A percentile compares a stretch with the other conserved stretches of the same genome.
Conservation (phyloP, 2,113 vertebrate species). For the Hyperopisus bebe region DNA sequence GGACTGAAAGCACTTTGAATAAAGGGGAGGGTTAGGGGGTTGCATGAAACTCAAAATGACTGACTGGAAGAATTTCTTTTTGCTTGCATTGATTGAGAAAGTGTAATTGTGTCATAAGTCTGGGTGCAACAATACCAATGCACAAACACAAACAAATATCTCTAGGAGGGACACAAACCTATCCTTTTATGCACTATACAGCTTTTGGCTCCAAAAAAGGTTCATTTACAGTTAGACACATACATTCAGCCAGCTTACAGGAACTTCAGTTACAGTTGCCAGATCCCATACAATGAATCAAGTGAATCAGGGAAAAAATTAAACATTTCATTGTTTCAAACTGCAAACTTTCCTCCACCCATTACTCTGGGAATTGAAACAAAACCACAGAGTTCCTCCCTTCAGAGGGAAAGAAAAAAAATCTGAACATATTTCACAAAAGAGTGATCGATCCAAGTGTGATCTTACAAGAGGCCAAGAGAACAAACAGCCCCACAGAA, state of each 20-base stretch:
- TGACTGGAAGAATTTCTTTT: not conserved
- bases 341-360: conserved; percentile 21
- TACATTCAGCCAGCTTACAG: not conserved
- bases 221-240: not conserved
- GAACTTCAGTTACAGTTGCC: not conserved
- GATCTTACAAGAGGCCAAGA: not conserved
- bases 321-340: not conserved
- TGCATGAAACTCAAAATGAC: not conserved
- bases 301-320: not conserved
- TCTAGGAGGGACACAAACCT: not conserved
- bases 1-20: conserved; percentile 39
- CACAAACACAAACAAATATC: not conserved
- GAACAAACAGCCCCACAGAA: not conserved
- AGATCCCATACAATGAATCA: not conserved
- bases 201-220: not conserved
- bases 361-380: not conserved
- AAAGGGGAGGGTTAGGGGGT: conserved; percentile 20
- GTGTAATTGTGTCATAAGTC: not conserved
- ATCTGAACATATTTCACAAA: not conserved
- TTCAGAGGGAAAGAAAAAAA: not conserved
- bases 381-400: not conserved
- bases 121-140: not conserved
- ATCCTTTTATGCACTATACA: not conserved
- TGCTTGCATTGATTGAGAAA: not conserved
- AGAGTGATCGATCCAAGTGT: not conserved